A percentile compares a stretch with the other conserved stretches of the same genome.
Evolutionary conservation across 2,888 invertebrate genomes (phyloP).

Genomic region (Platerodrilus igneus): DNA sequence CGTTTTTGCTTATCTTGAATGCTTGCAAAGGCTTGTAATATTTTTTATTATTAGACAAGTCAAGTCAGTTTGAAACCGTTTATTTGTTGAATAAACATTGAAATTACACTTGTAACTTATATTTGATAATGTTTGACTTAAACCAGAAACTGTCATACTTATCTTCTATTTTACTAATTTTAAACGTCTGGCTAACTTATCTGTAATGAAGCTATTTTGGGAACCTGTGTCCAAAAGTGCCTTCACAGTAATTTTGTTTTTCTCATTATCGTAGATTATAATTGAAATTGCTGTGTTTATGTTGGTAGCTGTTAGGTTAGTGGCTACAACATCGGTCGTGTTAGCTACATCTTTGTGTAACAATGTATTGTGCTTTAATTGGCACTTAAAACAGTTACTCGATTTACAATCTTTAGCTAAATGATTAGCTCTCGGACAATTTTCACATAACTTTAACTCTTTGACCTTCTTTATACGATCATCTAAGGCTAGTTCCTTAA

Average conservation of each 20-base stretch:
- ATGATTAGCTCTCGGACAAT: conserved; percentile 21
- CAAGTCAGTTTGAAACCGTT: no score
- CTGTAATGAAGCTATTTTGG: conserved; percentile 18
- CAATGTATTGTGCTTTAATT: conserved; percentile 17
- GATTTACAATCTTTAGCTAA: conserved; percentile 9
- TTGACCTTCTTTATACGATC: no score
- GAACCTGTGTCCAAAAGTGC: conserved; percentile 22
- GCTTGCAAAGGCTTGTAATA: no score
- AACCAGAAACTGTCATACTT: conserved; percentile 13
- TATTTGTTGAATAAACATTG: no score
- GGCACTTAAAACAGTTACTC: conserved; percentile 15
- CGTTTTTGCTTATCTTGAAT: no score
- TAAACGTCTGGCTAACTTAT: conserved; percentile 6
- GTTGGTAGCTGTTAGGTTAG: background rate
- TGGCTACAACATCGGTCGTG: no score
- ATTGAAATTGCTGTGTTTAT: conserved; percentile 5
- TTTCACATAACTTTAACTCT: no score
- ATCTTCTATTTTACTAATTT: conserved; percentile 5
- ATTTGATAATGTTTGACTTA: conserved; percentile 11
- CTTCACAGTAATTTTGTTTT: conserved; percentile 2
- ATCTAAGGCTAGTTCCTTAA: no score
- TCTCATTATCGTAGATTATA: conserved; percentile 5
- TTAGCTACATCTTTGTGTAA: conserved; percentile 12
- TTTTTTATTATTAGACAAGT: no score
- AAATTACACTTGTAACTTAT: no score